Conservation (phyloP, 2,888 invertebrate genomes). For the Sinodicranocentrus sp. region DNA sequence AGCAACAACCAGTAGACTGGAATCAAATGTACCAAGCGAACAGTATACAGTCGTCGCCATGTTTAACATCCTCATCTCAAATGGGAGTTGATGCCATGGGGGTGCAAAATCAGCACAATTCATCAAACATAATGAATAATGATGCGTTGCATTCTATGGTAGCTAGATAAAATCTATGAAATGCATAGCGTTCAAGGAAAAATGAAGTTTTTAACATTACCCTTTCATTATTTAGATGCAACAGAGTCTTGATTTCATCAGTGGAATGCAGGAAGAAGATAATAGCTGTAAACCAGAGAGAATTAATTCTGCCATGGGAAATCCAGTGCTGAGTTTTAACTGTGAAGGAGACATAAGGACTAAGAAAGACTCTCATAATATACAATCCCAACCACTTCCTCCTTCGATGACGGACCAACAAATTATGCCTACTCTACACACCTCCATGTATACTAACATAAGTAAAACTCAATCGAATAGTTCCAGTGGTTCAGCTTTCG, state of each 20-base stretch:
- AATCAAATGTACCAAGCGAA: slow-evolving; percentile 69
- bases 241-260: slow-evolving; percentile 64
- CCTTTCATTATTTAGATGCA: slow-evolving; percentile 49
- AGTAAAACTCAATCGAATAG: slow-evolving; percentile 50
- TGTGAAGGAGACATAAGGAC: slow-evolving; percentile 62
- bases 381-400: slow-evolving; percentile 40
- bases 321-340: slow-evolving; percentile 65
- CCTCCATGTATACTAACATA: slow-evolving; percentile 42
- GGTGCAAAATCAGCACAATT: slow-evolving; percentile 66
- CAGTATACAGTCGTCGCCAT: slow-evolving; percentile 42
- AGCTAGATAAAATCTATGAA: neutral
- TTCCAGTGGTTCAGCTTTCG: slow-evolving; percentile 60
- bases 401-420: slow-evolving; percentile 54
- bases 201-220: too few relatives aligned
- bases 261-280: slow-evolving; percentile 61
- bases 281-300: slow-evolving; percentile 43
- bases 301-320: slow-evolving; percentile 13
- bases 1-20: slow-evolving; percentile 70
- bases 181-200: too few relatives aligned
- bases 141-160: slow-evolving; percentile 70
- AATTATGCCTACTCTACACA: slow-evolving; percentile 55
- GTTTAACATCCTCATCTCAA: slow-evolving; percentile 42
- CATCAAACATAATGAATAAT: slow-evolving; percentile 59
- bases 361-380: slow-evolving; percentile 52
- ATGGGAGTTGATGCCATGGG: slow-evolving; percentile 65